Evolutionary conservation across 2,797 vertebrate species (phyloP).

Genomic region (Lacerta viridis): DNA sequence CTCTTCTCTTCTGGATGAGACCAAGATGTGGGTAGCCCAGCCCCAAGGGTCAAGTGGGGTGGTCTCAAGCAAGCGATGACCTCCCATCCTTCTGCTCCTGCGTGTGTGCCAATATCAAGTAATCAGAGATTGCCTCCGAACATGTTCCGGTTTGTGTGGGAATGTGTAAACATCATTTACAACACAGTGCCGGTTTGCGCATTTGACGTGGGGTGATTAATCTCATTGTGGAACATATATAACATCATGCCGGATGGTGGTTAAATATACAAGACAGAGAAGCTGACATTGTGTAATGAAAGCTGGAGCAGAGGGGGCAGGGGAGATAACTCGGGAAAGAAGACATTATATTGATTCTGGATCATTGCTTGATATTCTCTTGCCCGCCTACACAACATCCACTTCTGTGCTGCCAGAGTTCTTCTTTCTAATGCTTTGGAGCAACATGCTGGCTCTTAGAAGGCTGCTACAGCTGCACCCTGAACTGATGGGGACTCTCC

Average conservation of each 20-base stretch:
- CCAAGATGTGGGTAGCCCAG: too few relatives aligned
- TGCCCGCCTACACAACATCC: neutral
- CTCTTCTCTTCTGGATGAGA: neutral
- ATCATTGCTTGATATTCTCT: neutral
- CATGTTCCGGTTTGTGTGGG: neutral
- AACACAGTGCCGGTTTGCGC: neutral
- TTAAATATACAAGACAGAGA: slow-evolving; percentile 21
- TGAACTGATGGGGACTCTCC: neutral
- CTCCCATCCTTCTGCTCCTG: neutral
- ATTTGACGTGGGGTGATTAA: slow-evolving; percentile 11
- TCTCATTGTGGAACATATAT: neutral
- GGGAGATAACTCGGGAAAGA: neutral
- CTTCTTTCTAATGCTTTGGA: neutral
- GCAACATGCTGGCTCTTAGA: neutral
- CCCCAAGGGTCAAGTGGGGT: too few relatives aligned
- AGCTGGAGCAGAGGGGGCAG: neutral
- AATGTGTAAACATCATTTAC: slow-evolving; percentile 12
- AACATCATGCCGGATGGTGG: neutral
- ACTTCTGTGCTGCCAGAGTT: neutral
- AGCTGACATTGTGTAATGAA: neutral
- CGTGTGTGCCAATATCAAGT: neutral
- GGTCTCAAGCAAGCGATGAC: neutral
- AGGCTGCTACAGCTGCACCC: neutral
- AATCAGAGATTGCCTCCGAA: neutral
- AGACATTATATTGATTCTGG: neutral